phyloP scores from a whole-genome alignment of 2,888 invertebrate species.

The Strigamia maritima region DNA sequence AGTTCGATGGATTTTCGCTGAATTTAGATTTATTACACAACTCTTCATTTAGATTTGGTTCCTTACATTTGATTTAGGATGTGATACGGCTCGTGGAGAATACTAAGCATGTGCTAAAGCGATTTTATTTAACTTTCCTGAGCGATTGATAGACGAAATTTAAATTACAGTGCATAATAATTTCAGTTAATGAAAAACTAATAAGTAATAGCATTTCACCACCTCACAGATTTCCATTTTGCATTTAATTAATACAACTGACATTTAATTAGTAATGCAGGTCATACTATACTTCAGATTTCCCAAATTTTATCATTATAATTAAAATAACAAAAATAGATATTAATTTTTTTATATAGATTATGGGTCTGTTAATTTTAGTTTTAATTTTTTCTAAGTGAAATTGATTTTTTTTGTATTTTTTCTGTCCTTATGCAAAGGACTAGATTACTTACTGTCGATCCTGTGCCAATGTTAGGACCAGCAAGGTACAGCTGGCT shows the following conservation, averaged over 20 bases:
- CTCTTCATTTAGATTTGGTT: neutral
- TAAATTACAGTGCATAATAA: neutral
- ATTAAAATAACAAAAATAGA: too few relatives aligned
- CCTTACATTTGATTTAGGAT: conserved; percentile 2
- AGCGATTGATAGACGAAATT: neutral
- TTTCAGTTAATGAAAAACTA: neutral
- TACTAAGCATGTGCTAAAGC: neutral
- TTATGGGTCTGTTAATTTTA: neutral
- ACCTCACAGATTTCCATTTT: neutral
- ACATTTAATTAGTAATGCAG: conserved; percentile 15
- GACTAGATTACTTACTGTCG: neutral
- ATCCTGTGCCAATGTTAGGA: conserved; percentile 30
- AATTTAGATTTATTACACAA: conserved; percentile 8
- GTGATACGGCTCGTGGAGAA: neutral
- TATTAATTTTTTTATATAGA: neutral
- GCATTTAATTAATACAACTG: neutral
- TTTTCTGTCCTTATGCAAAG: neutral
- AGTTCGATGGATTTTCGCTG: neutral
- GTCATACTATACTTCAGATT: neutral
- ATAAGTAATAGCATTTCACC: neutral
- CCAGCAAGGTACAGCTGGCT: neutral
- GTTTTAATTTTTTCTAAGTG: neutral
- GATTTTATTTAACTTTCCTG: neutral
- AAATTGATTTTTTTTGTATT: neutral
- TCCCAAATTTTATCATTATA: neutral